phyloP scores from a whole-genome alignment of 92 coral and sea anemone species.

The Zoanthus sociatus region DNA sequence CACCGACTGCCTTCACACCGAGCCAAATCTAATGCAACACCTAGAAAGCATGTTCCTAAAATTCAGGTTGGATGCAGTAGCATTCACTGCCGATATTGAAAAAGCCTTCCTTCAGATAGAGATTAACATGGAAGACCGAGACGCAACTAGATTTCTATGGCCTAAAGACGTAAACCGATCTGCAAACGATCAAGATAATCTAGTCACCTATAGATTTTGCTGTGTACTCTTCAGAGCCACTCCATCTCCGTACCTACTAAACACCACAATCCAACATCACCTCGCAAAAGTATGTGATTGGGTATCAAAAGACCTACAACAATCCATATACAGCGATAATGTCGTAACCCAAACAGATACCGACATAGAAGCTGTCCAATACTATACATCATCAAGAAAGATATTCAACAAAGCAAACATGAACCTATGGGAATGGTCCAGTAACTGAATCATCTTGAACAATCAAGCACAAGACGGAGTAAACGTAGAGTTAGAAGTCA shows the following conservation, averaged over 20 bases:
- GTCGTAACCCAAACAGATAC: constrained; percentile 42
- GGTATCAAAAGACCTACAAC: constrained; percentile 43
- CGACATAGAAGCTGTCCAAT: constrained; percentile 32
- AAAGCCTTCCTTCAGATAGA: constrained; percentile 50
- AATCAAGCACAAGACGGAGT: constrained; percentile 3
- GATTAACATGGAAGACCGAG: constrained; percentile 61
- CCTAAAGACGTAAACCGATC: constrained; percentile 29
- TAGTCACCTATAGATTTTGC: constrained; percentile 57
- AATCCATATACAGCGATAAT: constrained; percentile 60
- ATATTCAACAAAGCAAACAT: constrained; percentile 54
- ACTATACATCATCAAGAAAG: constrained; percentile 41
- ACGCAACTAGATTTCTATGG: constrained; percentile 76
- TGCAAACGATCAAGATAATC: constrained; percentile 10
- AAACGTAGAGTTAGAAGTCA: constrained; percentile 28
- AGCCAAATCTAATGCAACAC: constrained; percentile 59
- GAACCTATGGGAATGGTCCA: constrained; percentile 59
- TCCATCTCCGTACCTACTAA: constrained; percentile 58
- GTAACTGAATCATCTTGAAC: constrained; percentile 23
- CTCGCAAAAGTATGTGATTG: constrained; percentile 18
- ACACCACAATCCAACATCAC: constrained; percentile 59
- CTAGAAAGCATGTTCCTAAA: no score
- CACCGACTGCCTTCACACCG: constrained; percentile 66
- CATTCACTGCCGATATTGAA: constrained; percentile 20
- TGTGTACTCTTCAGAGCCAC: constrained; percentile 67
- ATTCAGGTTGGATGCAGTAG: neutral